Evolutionary conservation across 2,113 vertebrate genomes (phyloP).

Genomic region (Pan troglodytes): NHGRI_mPanTro3-v2.1_pri NC_072411.2:127570001-127570500

Average conservation of each 20-base stretch:
- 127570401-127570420: neutral
- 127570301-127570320: neutral
- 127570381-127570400: neutral
- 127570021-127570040: neutral
- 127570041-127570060: neutral
- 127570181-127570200: neutral
- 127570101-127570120: neutral
- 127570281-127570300: neutral
- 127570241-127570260: neutral
- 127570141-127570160: neutral
- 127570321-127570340: neutral
- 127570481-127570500: neutral
- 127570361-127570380: neutral
- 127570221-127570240: neutral
- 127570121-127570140: neutral
- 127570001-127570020: neutral
- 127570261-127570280: neutral
- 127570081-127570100: neutral
- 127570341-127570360: neutral
- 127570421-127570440: neutral
- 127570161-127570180: neutral
- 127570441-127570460: neutral
- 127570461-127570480: neutral
- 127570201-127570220: neutral
- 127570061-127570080: neutral